Base-by-base conservation (phyloP, 2,888 invertebrate genomes). In the Mactromeris polynyma region DNA sequence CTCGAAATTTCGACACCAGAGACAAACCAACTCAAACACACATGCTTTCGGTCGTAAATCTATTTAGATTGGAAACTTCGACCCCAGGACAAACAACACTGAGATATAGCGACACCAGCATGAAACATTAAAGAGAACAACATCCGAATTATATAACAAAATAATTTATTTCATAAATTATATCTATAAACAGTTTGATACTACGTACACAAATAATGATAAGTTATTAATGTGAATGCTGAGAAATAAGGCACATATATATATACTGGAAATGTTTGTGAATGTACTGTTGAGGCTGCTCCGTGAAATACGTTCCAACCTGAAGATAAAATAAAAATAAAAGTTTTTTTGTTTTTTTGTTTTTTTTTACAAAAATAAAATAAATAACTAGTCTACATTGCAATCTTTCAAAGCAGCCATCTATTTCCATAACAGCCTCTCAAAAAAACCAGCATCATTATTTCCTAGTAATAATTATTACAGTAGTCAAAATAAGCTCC, bases 141-240 rank as follows among this genome's bases (percentile, higher is more conserved):
- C n/a, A 84, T 36, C 21, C 11, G 33, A n/a, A 26, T 81, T 73
- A 86, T 86, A 80, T 58, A 81, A 80, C 81, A 89, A 89, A 87
- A 89, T 89, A 87, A 77, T 89, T 84, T 87, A 87, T 89, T 64
- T 85, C 9, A 89, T 89, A 89, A 89, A 89, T 89, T 87, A 87
- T 54, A 84, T 64, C 38, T 46, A 58, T 78, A 83, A 79, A 79
- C 54, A 83, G 40, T 17, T 21, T 36, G 36, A 73, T 33, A 33
- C 73, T 73, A 73, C 73, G 73, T 73, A 33, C 73, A 73, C 33
- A 73, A 33, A 78, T 19, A 58, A 40, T 69, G 40, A 36, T 81
- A 69, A 73, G 77, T 51, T n/a, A 36, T 73, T 38, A 85, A 80
- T 40, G 46, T 17, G 14, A 81, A 81, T 86, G 81, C 79, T 80